Conservation (phyloP, 2,113 vertebrate genomes). For the Naja naja region DNA sequence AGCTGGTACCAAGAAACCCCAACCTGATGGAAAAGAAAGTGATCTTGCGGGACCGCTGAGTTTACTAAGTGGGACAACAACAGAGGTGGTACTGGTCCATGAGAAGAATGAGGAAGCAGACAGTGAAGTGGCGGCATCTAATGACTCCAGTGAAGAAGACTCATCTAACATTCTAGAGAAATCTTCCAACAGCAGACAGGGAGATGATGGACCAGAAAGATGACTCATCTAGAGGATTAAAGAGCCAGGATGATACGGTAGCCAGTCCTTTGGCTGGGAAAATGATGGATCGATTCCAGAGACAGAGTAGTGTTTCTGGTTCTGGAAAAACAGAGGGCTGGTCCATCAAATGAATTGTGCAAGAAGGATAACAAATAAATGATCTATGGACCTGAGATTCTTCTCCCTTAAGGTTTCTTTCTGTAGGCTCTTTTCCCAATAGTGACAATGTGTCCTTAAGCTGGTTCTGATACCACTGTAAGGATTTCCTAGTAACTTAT, state of each 20-base stretch:
- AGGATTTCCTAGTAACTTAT: neutral
- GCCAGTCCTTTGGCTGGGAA: neutral
- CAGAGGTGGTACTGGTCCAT: neutral
- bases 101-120: neutral
- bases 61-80: neutral
- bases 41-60: neutral
- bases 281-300: neutral
- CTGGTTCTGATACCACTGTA: neutral
- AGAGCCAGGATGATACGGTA: neutral
- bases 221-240: neutral
- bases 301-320: neutral
- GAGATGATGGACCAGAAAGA: slow-evolving; percentile 10
- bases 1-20: neutral
- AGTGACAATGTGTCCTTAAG: neutral
- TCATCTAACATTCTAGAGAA: neutral
- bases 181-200: neutral
- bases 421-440: neutral
- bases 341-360: slow-evolving; percentile 17
- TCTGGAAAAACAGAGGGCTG: slow-evolving; percentile 12
- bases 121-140: neutral
- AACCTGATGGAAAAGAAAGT: neutral
- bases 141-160: slow-evolving; percentile 2
- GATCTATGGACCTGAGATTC: slow-evolving; percentile 14
- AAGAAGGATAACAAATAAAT: slow-evolving; percentile 23
- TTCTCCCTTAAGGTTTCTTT: neutral